These are phyloP conservation scores for Adelges cooleyi DNA, from an alignment of 1,140 invertebrate genomes.

Conservation along the genomic window DNA sequence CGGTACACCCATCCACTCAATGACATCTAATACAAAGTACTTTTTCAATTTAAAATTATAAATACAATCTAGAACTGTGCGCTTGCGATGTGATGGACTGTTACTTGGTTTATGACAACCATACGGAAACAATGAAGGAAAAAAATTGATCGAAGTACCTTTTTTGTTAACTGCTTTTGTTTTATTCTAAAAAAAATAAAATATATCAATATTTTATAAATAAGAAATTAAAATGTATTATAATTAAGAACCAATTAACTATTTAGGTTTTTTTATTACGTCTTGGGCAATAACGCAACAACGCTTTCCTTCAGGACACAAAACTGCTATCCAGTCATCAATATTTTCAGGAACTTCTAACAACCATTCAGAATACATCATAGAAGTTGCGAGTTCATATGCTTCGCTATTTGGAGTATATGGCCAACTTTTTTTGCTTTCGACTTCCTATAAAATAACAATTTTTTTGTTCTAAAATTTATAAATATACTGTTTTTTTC, in stretches of 20 bases:
- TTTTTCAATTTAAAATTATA: conserved; percentile 49
- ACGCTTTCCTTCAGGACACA: conserved; percentile 70
- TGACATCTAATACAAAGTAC: conserved; percentile 67
- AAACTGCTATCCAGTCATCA: conserved; percentile 62
- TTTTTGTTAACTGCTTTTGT: conserved; percentile 61
- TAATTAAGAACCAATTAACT: too few relatives aligned
- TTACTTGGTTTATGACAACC: conserved; percentile 40
- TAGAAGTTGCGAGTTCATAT: conserved; percentile 27
- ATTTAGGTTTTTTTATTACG: too few relatives aligned
- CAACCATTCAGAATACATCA: conserved; percentile 88
- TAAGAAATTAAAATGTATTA: too few relatives aligned
- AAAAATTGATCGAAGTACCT: conserved; percentile 48
- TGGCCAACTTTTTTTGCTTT: neutral
- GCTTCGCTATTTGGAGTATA: neutral
- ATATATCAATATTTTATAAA: too few relatives aligned
- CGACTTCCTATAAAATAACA: neutral
- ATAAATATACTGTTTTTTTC: too few relatives aligned
- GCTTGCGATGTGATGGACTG: conserved; percentile 29
- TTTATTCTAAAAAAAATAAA: conserved; percentile 46
- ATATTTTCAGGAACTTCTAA: conserved; percentile 71
- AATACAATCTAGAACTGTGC: conserved; percentile 69
- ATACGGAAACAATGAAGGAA: conserved; percentile 62
- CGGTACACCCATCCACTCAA: conserved; percentile 67
- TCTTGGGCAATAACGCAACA: conserved; percentile 60
- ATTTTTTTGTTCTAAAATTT: too few relatives aligned